Evolutionary conservation across 1,140 invertebrate species (phyloP), one percentile per base, ranked within the genome.

Genomic region (Nomia melanderi): DNA sequence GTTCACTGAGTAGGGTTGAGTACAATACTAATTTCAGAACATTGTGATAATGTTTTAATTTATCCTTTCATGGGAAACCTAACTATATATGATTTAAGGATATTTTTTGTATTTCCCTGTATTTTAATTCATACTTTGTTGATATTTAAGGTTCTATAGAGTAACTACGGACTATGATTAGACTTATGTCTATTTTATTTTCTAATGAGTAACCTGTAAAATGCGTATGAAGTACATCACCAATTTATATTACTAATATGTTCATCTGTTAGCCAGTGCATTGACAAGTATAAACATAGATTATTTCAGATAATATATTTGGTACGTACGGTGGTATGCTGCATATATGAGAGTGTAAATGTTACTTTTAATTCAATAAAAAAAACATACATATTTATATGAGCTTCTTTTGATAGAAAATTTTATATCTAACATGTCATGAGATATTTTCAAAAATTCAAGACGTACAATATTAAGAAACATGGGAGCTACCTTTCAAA

Each of bases 291-390:
- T 81, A 83, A 66, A 47, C 44, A 66, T 62, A 62, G 39, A 77
- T 65, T 83, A 77, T 54, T 75, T 77, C 25, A 39, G 12, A 78
- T 39, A 72, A 71, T 39, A 74, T 80, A 67, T 83, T 79, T 77
- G 59, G 64, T 79, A 82, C 53, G 72, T 6, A 50, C 64, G 54
- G 60, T 69, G 59, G 25, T 65, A 80, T 84, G 65, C 75, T 74
- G 81, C 82, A 84, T 85, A 85, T 85, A 85, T 84, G 83, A 84
- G 81, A 71, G 44, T 86, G 82, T 82, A 85, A 84, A 59, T 60
- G 73, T 63, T 77, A 62, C 59, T 78, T 83, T 85, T 82, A 77
- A 69, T 69, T 79, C 60, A 82, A 85, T 82, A 82, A 84, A 82
- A 81, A 64, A 47, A 69, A 70, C 54, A 50, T 65, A 50, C 47